phyloP scores from a whole-genome alignment of 2,113 vertebrate species.

The Leptobrachium leishanense region DNA sequence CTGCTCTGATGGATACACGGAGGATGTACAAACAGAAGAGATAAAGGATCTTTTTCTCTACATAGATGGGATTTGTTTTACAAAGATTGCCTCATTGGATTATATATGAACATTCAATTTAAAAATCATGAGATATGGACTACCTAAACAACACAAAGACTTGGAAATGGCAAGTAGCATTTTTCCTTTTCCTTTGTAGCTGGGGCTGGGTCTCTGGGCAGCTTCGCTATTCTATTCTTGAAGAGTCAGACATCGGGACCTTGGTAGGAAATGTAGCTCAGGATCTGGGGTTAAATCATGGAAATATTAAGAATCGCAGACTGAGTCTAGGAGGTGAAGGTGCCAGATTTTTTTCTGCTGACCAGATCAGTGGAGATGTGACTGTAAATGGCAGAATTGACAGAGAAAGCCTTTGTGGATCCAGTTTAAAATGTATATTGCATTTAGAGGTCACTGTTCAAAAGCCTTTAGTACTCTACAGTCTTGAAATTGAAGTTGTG shows the following conservation, averaged over 20 bases:
- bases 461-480: slow-evolving; percentile 74
- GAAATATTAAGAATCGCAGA: slow-evolving; percentile 76
- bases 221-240: slow-evolving; percentile 69
- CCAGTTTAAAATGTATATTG: slow-evolving; percentile 65
- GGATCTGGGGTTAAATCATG: slow-evolving; percentile 77
- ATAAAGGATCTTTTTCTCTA: too few species aligned
- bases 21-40: too few species aligned
- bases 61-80: too few species aligned
- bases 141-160: too few species aligned
- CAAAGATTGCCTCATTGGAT: too few species aligned
- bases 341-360: slow-evolving; percentile 76
- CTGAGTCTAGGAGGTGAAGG: slow-evolving; percentile 78
- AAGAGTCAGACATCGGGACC: slow-evolving; percentile 74
- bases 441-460: slow-evolving; percentile 73
- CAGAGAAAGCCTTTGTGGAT: slow-evolving; percentile 70
- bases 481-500: slow-evolving; percentile 72
- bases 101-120: slow-evolving; percentile 21
- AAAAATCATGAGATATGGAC: slow-evolving; percentile 16
- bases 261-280: slow-evolving; percentile 75
- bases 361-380: slow-evolving; percentile 62
- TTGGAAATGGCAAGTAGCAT: too few species aligned
- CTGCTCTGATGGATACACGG: too few species aligned
- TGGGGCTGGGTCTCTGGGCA: slow-evolving; percentile 5
- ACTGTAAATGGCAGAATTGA: slow-evolving; percentile 66
- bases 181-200: too few species aligned